Conservation (phyloP, 2,113 vertebrate genomes). For the Uria aalge region DNA sequence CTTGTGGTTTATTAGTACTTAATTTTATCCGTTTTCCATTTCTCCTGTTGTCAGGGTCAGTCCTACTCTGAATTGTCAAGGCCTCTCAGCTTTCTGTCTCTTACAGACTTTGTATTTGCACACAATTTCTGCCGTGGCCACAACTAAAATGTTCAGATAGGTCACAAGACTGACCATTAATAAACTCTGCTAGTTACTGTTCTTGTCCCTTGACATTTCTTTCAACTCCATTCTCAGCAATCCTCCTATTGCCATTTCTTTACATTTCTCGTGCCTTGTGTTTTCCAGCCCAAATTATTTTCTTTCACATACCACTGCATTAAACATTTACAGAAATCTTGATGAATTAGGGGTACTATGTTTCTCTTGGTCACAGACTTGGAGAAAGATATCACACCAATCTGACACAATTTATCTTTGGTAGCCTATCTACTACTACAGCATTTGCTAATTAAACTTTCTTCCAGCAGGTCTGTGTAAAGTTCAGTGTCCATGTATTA, state of each 20-base stretch:
- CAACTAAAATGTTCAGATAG: background rate
- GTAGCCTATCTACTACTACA: background rate
- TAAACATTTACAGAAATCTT: background rate
- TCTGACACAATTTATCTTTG: background rate
- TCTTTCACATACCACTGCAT: background rate
- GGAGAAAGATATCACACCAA: background rate
- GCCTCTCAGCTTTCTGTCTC: constrained; percentile 13
- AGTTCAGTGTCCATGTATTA: background rate
- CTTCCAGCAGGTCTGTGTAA: background rate
- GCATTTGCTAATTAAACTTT: background rate
- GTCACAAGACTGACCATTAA: background rate
- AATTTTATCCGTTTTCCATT: constrained; percentile 14
- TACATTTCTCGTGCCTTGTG: background rate
- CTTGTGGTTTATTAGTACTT: constrained; percentile 56
- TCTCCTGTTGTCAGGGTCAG: constrained; percentile 44
- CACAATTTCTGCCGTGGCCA: background rate
- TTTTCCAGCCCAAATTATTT: background rate
- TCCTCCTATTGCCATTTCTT: background rate
- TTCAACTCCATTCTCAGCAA: background rate
- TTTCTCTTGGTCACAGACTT: background rate
- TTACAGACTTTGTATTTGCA: background rate
- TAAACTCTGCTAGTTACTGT: background rate
- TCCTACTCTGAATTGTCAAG: constrained; percentile 35
- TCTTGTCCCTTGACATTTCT: background rate
- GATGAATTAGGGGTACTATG: background rate